Conservation (phyloP, 2,113 vertebrate species). For the Numida meleagris region DNA sequence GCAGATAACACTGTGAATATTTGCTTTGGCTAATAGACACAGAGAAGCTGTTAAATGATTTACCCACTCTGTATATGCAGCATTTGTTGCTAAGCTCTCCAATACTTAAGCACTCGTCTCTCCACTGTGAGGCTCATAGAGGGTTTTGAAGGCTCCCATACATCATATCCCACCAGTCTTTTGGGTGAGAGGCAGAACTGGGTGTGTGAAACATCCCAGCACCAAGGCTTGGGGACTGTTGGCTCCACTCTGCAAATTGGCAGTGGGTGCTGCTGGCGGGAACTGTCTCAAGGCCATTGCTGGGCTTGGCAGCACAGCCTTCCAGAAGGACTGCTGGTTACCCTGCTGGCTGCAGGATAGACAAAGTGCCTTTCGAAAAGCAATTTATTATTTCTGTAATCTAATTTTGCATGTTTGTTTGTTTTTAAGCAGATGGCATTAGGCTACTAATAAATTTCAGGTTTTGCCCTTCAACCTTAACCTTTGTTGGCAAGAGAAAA, state of each 20-base stretch:
- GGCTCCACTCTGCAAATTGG: not conserved
- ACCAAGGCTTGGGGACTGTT: not conserved
- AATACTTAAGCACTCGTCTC: not conserved
- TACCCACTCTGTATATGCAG: not conserved
- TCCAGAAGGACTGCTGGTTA: not conserved
- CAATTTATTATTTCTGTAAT: not conserved
- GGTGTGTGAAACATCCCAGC: not conserved
- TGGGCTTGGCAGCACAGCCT: not conserved
- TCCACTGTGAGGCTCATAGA: not conserved
- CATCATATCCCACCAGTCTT: not conserved
- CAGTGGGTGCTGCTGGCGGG: not conserved
- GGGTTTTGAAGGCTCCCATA: not conserved
- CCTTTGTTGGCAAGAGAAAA: not conserved
- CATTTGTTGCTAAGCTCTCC: constrained; percentile 13
- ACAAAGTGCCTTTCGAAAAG: not conserved
- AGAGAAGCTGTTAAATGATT: constrained; percentile 34
- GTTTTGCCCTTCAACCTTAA: not conserved
- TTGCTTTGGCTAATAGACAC: constrained; percentile 30
- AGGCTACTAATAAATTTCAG: not conserved
- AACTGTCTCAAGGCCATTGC: fast-evolving
- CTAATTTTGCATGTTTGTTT: not conserved
- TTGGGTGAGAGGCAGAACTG: not conserved
- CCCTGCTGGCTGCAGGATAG: not conserved
- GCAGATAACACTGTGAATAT: not conserved
- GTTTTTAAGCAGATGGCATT: not conserved